Percentiles rank a stretch among this genome's conserved stretches.
phyloP scores from a whole-genome alignment of 2,888 invertebrate species.

The Drosophila nr. perissopoda region DNA sequence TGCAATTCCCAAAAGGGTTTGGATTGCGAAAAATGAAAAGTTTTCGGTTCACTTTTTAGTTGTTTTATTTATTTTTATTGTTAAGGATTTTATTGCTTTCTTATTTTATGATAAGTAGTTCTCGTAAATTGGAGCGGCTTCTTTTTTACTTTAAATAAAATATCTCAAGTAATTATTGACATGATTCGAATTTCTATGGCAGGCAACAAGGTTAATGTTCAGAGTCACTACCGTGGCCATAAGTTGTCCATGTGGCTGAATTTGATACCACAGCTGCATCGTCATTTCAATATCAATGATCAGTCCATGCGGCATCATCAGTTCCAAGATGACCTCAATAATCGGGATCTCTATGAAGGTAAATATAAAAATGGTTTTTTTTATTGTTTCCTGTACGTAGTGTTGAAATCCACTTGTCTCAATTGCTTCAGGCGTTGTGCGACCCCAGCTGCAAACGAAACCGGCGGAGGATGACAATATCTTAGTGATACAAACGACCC shows the following conservation, averaged over 20 bases:
- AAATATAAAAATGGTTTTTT: neutral
- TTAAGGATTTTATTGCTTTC: too few relatives aligned
- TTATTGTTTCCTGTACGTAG: neutral
- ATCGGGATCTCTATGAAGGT: slow-evolving; percentile 90
- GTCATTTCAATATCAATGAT: slow-evolving; percentile 91
- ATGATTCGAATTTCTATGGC: neutral
- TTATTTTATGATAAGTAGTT: neutral
- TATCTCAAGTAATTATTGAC: neutral
- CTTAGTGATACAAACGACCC: slow-evolving; percentile 81
- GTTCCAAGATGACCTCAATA: slow-evolving; percentile 89
- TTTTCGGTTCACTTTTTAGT: neutral
- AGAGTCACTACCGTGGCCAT: slow-evolving; percentile 96
- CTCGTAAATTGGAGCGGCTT: too few relatives aligned
- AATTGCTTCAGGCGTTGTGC: slow-evolving; percentile 88
- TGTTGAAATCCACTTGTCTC: neutral
- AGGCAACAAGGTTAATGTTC: slow-evolving; percentile 91
- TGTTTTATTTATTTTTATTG: neutral
- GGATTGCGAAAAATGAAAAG: neutral
- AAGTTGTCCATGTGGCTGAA: slow-evolving; percentile 97
- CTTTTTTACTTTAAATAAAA: neutral
- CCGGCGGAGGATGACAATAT: slow-evolving; percentile 78
- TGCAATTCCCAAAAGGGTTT: neutral
- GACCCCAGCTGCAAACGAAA: slow-evolving; percentile 88
- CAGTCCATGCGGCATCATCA: slow-evolving; percentile 95
- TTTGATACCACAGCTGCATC: slow-evolving; percentile 94